Base-by-base conservation (phyloP, 2,888 invertebrate genomes). In the Galerucella nymphaeae region DNA sequence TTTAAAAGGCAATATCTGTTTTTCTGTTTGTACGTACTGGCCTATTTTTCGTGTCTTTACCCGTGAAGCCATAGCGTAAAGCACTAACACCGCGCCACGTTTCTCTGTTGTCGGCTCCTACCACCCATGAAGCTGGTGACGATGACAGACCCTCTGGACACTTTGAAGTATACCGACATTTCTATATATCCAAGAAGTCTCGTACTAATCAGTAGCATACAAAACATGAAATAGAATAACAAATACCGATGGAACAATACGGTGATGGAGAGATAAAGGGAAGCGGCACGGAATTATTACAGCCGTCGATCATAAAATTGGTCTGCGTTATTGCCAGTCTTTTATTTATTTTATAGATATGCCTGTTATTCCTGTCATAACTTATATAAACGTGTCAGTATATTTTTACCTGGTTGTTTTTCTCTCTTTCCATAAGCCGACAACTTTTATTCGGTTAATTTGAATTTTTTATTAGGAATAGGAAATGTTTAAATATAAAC, bases 41-140 rank as follows among this genome's bases (percentile, higher is more conserved):
- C 61, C 61, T 62, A 62, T 41, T 62, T 9, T 16, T 42, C 11
- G 18, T 62, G 61, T 62, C 63, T 53, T 59, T 45, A 23, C 57
- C 69, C 69, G 69, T 67, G 69, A 62, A 72, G 74, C 78, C 78
- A 67, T 82, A 78, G 83, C 84, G 85, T 87, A 86, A 85, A 87
- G 87, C 86, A 86, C 83, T 86, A 87, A 87, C 86, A 83, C 86
- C 84, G 83, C 85, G 83, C 85, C 85, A 84, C 86, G 85, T 86
- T 85, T 85, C 84, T 83, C 83, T 42, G 41, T 79, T 84, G 86
- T 86, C 87, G 85, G 85, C 84, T 85, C 80, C 83, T 86, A 85
- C 88, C 88, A 87, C 88, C 88, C 88, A 87, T 87, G 86, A 86
- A 82, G 88, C 81, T 84, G 84, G 86, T 86, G 87, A 87, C 86